Percentiles rank a stretch among this genome's conserved stretches.
These are phyloP conservation scores for Nesoenas mayeri DNA, from an alignment of 2,113 vertebrate genomes.

Conservation along the genomic window DNA sequence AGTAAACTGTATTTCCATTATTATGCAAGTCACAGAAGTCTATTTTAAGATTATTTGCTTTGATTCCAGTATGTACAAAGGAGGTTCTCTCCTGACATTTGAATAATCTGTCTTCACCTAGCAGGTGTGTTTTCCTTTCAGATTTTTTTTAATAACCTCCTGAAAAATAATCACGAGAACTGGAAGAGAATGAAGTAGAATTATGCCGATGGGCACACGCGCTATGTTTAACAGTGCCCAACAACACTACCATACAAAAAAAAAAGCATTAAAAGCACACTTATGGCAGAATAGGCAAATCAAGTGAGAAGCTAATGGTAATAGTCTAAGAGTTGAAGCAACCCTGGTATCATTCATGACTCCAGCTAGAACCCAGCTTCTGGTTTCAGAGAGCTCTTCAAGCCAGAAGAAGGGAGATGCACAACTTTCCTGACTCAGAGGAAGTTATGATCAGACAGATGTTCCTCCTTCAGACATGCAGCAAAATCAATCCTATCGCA, in stretches of 20 bases:
- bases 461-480: not conserved
- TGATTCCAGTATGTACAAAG: slow-evolving; percentile 9
- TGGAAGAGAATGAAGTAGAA: not conserved
- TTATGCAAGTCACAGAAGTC: slow-evolving; percentile 13
- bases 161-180: not conserved
- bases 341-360: not conserved
- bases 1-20: slow-evolving; percentile 2
- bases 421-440: not conserved
- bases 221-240: not conserved
- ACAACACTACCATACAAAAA: not conserved
- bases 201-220: not conserved
- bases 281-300: not conserved
- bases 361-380: not conserved
- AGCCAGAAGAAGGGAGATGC: accelerated
- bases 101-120: slow-evolving; percentile 16
- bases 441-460: not conserved
- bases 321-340: not conserved
- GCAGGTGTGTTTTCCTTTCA: slow-evolving; percentile 38
- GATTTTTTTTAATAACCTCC: not conserved
- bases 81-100: slow-evolving; percentile 25
- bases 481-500: not conserved
- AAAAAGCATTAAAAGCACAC: not conserved
- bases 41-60: slow-evolving; percentile 46
- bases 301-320: not conserved
- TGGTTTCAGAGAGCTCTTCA: not conserved